Conservation (phyloP, 1,140 invertebrate species). For the Drosophila seguyi region DNA sequence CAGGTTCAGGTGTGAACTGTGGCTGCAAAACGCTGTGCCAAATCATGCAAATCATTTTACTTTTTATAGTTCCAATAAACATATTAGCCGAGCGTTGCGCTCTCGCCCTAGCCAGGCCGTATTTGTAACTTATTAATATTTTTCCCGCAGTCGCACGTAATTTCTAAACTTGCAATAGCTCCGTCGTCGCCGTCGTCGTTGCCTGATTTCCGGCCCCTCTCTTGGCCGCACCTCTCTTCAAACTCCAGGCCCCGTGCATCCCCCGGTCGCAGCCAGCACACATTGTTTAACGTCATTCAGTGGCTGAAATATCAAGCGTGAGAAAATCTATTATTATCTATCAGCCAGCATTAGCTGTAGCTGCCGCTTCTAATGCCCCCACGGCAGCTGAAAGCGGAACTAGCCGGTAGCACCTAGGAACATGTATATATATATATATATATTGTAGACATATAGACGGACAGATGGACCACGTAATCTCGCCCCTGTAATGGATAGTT, state of each 20-base stretch:
- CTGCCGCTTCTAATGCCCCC: conserved; percentile 52
- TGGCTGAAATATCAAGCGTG: conserved; percentile 81
- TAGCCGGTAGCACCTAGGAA: conserved; percentile 50
- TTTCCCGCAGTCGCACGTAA: conserved; percentile 69
- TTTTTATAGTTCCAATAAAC: conserved; percentile 74
- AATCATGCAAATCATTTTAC: conserved; percentile 78
- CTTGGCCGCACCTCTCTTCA: conserved; percentile 17
- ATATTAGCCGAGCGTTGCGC: conserved; percentile 65
- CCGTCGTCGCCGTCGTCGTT: conserved; percentile 47
- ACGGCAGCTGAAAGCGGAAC: conserved; percentile 60
- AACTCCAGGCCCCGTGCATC: conserved; percentile 1
- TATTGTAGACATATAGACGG: conserved; percentile 1
- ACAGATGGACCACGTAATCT: conserved; percentile 48
- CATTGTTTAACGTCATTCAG: conserved; percentile 82
- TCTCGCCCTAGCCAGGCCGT: conserved; percentile 34
- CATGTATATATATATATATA: conserved; percentile 10
- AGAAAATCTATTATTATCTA: conserved; percentile 84
- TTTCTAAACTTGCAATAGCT: conserved; percentile 70
- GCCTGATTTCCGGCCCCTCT: conserved; percentile 73
- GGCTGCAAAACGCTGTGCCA: conserved; percentile 54
- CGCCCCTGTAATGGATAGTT: conserved; percentile 23
- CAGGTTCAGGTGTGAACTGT: conserved; percentile 65
- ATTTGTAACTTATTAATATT: conserved; percentile 79
- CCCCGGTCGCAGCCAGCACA: conserved; percentile 59
- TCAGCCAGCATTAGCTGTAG: conserved; percentile 52